Evolutionary conservation across 2,113 vertebrate genomes (phyloP).

Genomic region (Nothobranchius kuhntae): DNA sequence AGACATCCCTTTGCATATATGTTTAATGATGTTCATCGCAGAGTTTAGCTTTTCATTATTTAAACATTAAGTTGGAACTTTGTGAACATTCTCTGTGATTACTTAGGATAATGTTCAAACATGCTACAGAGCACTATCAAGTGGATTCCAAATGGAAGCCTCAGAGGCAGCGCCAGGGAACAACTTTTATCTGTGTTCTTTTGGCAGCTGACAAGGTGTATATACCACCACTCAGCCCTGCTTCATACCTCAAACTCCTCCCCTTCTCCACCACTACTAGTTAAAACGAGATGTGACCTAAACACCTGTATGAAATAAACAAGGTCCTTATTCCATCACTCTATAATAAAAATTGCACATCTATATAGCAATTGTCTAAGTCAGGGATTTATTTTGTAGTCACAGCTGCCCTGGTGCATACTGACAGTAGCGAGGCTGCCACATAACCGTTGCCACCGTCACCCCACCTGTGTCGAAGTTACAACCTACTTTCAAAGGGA

Average conservation of each 20-base stretch:
- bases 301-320: conserved; percentile 18
- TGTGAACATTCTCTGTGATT: conserved; percentile 46
- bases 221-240: conserved; percentile 39
- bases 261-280: neutral
- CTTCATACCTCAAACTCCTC: conserved; percentile 28
- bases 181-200: conserved; percentile 55
- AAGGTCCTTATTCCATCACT: conserved; percentile 4
- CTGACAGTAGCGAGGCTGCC: too few relatives aligned
- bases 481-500: too few relatives aligned
- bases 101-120: conserved; percentile 66
- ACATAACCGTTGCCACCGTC: too few relatives aligned
- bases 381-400: too few relatives aligned
- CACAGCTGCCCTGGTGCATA: too few relatives aligned
- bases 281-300: conserved; percentile 19
- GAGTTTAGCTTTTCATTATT: conserved; percentile 65
- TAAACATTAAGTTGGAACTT: conserved; percentile 67
- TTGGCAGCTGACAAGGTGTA: conserved; percentile 41
- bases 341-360: neutral
- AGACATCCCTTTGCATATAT: conserved; percentile 69
- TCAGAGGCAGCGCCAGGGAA: conserved; percentile 49
- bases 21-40: conserved; percentile 65
- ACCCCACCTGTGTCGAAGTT: too few relatives aligned
- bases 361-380: too few relatives aligned
- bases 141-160: conserved; percentile 54
- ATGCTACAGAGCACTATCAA: conserved; percentile 54